phyloP scores from a whole-genome alignment of 2,113 vertebrate species.

The Calidris pugnax region DNA sequence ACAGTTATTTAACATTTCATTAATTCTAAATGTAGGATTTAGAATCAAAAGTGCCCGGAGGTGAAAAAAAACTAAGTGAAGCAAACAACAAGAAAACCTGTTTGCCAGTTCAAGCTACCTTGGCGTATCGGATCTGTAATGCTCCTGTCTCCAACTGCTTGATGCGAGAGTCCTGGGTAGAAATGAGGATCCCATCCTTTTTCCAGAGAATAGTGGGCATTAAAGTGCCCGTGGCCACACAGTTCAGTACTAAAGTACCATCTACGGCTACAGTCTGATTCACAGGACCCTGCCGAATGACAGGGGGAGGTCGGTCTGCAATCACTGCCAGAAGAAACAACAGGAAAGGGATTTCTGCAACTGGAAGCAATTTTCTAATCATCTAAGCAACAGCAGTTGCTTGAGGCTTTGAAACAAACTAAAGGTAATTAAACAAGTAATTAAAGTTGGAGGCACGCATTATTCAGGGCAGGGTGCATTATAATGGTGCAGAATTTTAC shows the following conservation, averaged over 20 bases:
- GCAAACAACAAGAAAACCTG: not conserved
- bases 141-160: constrained; percentile 89
- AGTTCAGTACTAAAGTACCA: constrained; percentile 88
- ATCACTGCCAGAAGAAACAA: constrained; percentile 83
- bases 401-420: constrained; percentile 81
- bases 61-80: not conserved
- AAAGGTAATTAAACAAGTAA: constrained; percentile 83
- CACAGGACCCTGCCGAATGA: constrained; percentile 92
- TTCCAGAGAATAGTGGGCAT: constrained; percentile 94
- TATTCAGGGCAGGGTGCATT: constrained; percentile 65
- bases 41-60: not conserved
- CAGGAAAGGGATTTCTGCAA: constrained; percentile 80
- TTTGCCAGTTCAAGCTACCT: constrained; percentile 77
- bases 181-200: constrained; percentile 89
- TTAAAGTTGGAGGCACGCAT: constrained; percentile 71
- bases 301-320: constrained; percentile 93
- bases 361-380: constrained; percentile 90
- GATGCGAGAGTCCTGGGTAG: constrained; percentile 93
- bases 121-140: constrained; percentile 93
- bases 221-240: constrained; percentile 86
- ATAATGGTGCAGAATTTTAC: constrained; percentile 23
- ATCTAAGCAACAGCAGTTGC: constrained; percentile 79
- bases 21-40: not conserved
- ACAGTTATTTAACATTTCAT: constrained; percentile 23
- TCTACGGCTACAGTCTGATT: constrained; percentile 97